Percentiles rank a stretch among this genome's conserved stretches.
Evolutionary conservation across 2,888 invertebrate genomes (phyloP).

Genomic region (Zaprionus bogoriensis): DNA sequence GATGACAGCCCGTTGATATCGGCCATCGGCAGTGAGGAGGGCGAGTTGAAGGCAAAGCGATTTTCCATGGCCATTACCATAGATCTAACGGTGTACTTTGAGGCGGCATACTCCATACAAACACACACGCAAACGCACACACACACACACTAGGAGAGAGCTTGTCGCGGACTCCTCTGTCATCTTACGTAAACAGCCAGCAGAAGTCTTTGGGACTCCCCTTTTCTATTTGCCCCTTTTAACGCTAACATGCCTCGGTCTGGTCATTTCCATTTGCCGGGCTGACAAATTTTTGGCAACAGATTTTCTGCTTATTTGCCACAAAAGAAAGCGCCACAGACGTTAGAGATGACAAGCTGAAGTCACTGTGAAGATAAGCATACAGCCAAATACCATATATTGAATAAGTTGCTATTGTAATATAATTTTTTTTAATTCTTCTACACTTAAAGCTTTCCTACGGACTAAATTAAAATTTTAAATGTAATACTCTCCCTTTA

Average conservation of each 20-base stretch:
- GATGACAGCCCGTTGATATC: slow-evolving; percentile 71
- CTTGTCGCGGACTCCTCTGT: slow-evolving; percentile 42
- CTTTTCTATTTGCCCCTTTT: slow-evolving; percentile 9
- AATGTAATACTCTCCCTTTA: too few species aligned
- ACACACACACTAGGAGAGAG: neutral
- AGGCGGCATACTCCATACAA: too few species aligned
- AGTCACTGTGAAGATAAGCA: slow-evolving; percentile 4
- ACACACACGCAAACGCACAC: too few species aligned
- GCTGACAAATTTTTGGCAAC: slow-evolving; percentile 80
- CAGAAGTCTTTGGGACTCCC: neutral
- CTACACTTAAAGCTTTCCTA: too few species aligned
- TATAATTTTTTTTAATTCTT: too few species aligned
- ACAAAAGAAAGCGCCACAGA: slow-evolving; percentile 53
- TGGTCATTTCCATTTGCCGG: slow-evolving; percentile 72
- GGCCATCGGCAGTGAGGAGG: slow-evolving; percentile 28
- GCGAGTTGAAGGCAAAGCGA: slow-evolving; percentile 32
- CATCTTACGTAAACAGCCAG: slow-evolving; percentile 61
- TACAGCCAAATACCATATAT: too few species aligned
- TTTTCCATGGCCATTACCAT: slow-evolving; percentile 70
- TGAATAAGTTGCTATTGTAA: too few species aligned
- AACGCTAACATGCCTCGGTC: slow-evolving; percentile 49
- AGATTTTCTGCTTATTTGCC: slow-evolving; percentile 80
- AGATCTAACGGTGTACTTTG: slow-evolving; percentile 52
- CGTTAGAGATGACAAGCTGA: slow-evolving; percentile 22
- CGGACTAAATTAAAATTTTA: too few species aligned